These are phyloP conservation scores for Pseudomyrmex gracilis DNA, from an alignment of 1,140 invertebrate species.

Conservation along the genomic window DNA sequence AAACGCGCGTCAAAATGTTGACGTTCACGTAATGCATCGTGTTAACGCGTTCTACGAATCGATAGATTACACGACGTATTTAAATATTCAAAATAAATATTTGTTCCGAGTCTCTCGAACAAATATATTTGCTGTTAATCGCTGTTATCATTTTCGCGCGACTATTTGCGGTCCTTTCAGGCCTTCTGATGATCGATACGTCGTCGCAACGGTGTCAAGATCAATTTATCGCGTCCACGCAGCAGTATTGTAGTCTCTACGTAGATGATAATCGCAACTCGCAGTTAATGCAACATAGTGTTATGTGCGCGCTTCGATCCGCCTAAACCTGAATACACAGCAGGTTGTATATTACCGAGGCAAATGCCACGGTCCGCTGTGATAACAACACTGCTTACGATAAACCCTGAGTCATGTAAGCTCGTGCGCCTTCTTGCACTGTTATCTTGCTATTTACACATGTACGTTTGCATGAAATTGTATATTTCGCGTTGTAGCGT, in stretches of 20 bases:
- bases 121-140: background rate
- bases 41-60: background rate
- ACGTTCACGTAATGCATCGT: conserved; percentile 4
- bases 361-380: conserved; percentile 53
- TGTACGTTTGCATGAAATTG: background rate
- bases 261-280: conserved; percentile 53
- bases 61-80: background rate
- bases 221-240: conserved; percentile 54
- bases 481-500: background rate
- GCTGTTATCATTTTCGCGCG: background rate
- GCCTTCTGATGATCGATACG: background rate
- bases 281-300: conserved; percentile 63
- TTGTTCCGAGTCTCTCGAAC: background rate
- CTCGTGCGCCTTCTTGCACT: conserved; percentile 36
- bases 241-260: conserved; percentile 57
- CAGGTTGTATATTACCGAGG: conserved; percentile 50
- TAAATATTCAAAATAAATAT: background rate
- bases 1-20: background rate
- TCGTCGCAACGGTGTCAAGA: conserved; percentile 50
- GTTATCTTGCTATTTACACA: conserved; percentile 30
- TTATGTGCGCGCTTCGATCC: conserved; percentile 57
- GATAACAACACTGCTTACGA: conserved; percentile 54
- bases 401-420: conserved; percentile 51
- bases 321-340: conserved; percentile 62
- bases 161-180: background rate